Conservation (phyloP, 2,113 vertebrate genomes). For the Amia ocellicauda region DNA sequence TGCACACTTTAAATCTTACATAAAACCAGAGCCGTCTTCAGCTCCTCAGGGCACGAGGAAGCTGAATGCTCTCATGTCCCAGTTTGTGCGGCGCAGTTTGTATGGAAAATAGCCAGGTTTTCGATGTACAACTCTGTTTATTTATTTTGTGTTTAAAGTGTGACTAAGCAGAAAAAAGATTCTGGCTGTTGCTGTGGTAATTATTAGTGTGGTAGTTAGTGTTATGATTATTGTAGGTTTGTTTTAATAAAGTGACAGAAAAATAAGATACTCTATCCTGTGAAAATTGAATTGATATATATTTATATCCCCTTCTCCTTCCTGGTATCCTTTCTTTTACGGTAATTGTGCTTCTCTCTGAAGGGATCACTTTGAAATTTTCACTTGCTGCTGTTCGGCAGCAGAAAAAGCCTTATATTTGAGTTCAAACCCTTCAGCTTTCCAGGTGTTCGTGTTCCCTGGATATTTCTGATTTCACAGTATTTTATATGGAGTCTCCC, state of each 20-base stretch:
- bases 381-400: slow-evolving; percentile 39
- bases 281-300: slow-evolving; percentile 35
- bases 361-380: slow-evolving; percentile 39
- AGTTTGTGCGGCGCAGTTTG: slow-evolving; percentile 14
- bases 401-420: slow-evolving; percentile 46
- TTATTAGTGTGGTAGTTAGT: too few species aligned
- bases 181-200: too few species aligned
- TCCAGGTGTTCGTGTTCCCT: slow-evolving; percentile 48
- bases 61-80: slow-evolving; percentile 25
- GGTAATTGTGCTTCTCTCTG: slow-evolving; percentile 43
- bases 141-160: slow-evolving; percentile 22
- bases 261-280: too few species aligned
- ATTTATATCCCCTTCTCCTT: slow-evolving; percentile 39
- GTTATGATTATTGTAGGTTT: too few species aligned
- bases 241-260: too few species aligned
- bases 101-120: slow-evolving; percentile 19
- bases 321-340: slow-evolving; percentile 33
- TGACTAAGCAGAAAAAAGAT: slow-evolving; percentile 19
- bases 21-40: slow-evolving; percentile 27
- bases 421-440: slow-evolving; percentile 43
- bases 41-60: slow-evolving; percentile 35
- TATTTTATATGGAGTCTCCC: slow-evolving; percentile 37
- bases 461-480: slow-evolving; percentile 32
- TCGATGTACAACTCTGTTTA: background rate
- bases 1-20: slow-evolving; percentile 38